Conservation (phyloP, 2,888 invertebrate species). For the Nemurella pictetii region DNA sequence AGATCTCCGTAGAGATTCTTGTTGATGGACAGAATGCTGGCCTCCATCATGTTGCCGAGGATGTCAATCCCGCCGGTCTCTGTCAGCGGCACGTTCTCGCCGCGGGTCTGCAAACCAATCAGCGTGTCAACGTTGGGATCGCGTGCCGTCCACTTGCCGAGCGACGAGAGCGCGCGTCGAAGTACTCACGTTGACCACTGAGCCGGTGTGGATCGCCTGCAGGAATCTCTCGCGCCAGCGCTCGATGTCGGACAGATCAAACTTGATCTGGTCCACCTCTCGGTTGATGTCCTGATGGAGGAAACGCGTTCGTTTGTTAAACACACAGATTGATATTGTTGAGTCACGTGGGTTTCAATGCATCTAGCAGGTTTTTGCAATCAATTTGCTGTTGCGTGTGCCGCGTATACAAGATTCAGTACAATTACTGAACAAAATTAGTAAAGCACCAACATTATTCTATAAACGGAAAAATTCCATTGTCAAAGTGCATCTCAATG, state of each 20-base stretch:
- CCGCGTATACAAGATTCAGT: too few species aligned
- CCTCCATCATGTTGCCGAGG: conserved; percentile 79
- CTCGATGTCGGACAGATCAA: conserved; percentile 71
- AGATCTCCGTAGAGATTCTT: conserved; percentile 73
- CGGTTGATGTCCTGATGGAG: conserved; percentile 64
- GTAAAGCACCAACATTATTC: too few species aligned
- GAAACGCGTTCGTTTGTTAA: too few species aligned
- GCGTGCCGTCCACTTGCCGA: too few species aligned
- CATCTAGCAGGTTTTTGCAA: too few species aligned
- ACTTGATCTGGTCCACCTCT: conserved; percentile 65
- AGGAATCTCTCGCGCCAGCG: conserved; percentile 75
- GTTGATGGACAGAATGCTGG: conserved; percentile 71
- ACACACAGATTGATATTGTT: too few species aligned
- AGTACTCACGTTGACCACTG: conserved; percentile 59
- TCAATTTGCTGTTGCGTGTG: too few species aligned
- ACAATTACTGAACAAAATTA: too few species aligned
- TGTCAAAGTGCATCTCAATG: too few species aligned
- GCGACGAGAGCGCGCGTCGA: neutral
- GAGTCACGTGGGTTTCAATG: too few species aligned
- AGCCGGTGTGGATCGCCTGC: conserved; percentile 69
- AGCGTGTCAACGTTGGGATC: too few species aligned
- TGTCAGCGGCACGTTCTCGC: conserved; percentile 48
- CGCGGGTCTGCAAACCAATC: neutral
- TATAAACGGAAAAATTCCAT: too few species aligned
- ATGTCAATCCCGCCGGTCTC: conserved; percentile 74